These are phyloP conservation scores for Myzus persicae DNA, from an alignment of 1,140 invertebrate genomes.

Conservation along the genomic window DNA sequence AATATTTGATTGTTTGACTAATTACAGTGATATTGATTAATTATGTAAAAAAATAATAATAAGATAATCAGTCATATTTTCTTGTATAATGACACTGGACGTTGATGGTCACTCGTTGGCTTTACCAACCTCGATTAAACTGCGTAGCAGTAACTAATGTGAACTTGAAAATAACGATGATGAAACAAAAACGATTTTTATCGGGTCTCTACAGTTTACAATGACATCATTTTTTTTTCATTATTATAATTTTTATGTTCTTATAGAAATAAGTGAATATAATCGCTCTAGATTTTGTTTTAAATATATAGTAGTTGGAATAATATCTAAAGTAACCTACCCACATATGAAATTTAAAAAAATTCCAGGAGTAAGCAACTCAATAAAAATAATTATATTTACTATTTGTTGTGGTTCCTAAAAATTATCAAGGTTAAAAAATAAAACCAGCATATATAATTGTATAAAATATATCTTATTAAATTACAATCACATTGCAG, in stretches of 20 bases:
- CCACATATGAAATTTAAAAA: background rate
- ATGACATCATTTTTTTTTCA: too few relatives aligned
- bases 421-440: background rate
- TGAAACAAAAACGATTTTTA: background rate
- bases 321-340: too few relatives aligned
- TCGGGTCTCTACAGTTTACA: background rate
- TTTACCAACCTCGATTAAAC: background rate
- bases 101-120: background rate
- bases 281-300: too few relatives aligned
- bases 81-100: background rate
- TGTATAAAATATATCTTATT: background rate
- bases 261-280: too few relatives aligned
- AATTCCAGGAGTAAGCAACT: background rate
- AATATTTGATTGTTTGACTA: background rate
- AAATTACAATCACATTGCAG: background rate
- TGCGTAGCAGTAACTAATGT: background rate
- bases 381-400: background rate
- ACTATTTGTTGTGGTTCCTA: background rate
- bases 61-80: background rate
- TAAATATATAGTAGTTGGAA: too few relatives aligned
- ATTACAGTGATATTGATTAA: conserved; percentile 10
- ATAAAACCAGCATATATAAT: background rate
- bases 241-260: too few relatives aligned
- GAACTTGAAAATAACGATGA: background rate
- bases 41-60: background rate